These are phyloP conservation scores for Matsumyia berberina DNA, from an alignment of 2,888 invertebrate genomes.

Conservation along the genomic window DNA sequence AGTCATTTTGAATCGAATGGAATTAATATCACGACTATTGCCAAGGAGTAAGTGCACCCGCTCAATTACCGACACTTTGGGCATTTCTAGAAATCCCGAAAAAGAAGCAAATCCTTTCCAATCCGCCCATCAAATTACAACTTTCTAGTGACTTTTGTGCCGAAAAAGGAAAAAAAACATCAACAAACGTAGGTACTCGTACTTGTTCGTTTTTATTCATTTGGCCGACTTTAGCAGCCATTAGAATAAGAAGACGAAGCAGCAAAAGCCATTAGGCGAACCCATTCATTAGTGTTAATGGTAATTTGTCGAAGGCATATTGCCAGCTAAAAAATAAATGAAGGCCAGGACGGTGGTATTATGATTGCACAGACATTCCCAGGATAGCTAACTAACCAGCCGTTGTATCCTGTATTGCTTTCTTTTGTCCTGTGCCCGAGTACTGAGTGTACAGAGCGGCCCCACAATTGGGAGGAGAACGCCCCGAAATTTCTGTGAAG, in stretches of 20 bases:
- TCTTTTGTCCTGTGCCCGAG: constrained; percentile 22
- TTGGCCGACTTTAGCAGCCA: constrained; percentile 36
- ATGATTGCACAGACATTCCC: constrained; percentile 51
- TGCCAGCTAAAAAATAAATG: constrained; percentile 66
- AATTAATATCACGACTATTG: constrained; percentile 61
- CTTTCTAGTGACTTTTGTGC: constrained; percentile 33
- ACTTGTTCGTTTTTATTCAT: constrained; percentile 39
- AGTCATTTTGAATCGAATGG: constrained; percentile 37
- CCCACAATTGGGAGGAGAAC: constrained; percentile 7
- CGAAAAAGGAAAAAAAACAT: constrained; percentile 30
- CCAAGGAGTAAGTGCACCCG: constrained; percentile 28
- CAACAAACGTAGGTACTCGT: constrained; percentile 38
- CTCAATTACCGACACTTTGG: constrained; percentile 44
- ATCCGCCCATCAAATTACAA: constrained; percentile 39
- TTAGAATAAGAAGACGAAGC: constrained; percentile 45
- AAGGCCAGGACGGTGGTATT: constrained; percentile 45
- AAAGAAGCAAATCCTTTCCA: constrained; percentile 36
- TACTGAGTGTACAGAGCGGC: constrained; percentile 17
- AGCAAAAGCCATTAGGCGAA: constrained; percentile 65
- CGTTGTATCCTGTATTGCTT: constrained; percentile 38
- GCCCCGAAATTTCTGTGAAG: constrained; percentile 19
- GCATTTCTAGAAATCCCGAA: constrained; percentile 28
- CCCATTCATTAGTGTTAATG: constrained; percentile 72
- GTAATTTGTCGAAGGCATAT: constrained; percentile 72
- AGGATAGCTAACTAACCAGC: constrained; percentile 19